Base-by-base conservation (phyloP, 2,113 vertebrate species). In the Rhipidura dahli region DNA sequence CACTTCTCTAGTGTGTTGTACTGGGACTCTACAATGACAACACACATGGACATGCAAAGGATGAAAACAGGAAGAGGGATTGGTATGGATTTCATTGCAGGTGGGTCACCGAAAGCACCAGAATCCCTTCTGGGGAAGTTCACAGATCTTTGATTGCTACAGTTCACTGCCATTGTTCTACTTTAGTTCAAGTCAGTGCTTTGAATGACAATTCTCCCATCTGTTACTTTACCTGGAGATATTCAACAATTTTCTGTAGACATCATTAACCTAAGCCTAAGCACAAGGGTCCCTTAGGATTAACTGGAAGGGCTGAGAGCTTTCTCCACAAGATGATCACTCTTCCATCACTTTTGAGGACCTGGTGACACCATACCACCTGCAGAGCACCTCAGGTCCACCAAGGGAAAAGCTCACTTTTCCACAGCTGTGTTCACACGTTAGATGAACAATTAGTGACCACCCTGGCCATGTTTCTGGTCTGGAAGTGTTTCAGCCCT, bases 1-100 rank as follows among this genome's bases (percentile, higher is more conserved):
- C 33, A n/a, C 21, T 18, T 73, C 49, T 60, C 50, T 7, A 59
- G 60, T 26, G 26, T 11, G 31, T 17, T 31, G 10, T 21, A 24
- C 21, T 31, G 53, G 39, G 27, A 49, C 13, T 40, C 21, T 37
- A 9, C 35, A 31, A 17, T 7, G 31, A 22, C 47, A 65, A 4
- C 47, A 45, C 1, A 0, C 1, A 8, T 24, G 26, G 50, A 26
- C 31, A 3, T 8, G 15, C 33, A 28, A 15, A 40, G 51, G 40
- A 54, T 37, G 39, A 9, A 39, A 57, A 19, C 3, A 12, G 4
- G 11, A 51, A 61, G n/a, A 20, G 19, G 30, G 20, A 65, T 7
- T 28, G 22, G n/a, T 30, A 3, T 40, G n/a, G 66, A 26, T 70
- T 83, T 65, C n/a, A 15, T 16, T 47, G 27, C 61, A 66, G 54